These are phyloP conservation scores for Megaceryle alcyon DNA, from an alignment of 2,797 vertebrate species.

Conservation along the genomic window DNA sequence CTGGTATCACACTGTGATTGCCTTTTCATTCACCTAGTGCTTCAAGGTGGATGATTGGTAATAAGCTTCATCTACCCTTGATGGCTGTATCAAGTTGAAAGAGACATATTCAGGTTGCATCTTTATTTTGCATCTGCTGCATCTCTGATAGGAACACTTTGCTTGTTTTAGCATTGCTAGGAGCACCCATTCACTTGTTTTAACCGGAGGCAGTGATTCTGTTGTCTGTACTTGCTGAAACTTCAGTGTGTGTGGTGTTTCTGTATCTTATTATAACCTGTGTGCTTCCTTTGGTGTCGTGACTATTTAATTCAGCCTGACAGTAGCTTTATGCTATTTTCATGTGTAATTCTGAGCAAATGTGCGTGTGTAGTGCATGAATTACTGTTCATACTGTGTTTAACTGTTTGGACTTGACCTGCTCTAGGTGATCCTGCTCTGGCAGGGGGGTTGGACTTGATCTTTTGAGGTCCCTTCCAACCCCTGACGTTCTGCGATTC, in stretches of 20 bases:
- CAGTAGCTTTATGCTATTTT: background rate
- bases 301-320: background rate
- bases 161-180: background rate
- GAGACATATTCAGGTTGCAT: background rate
- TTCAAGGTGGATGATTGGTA: slow-evolving; percentile 51
- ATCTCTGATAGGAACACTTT: background rate
- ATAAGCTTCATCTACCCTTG: slow-evolving; percentile 21
- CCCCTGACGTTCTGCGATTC: no score
- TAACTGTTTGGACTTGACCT: background rate
- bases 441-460: no score
- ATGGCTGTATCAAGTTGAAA: slow-evolving; percentile 26
- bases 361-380: background rate
- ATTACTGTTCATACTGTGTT: background rate
- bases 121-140: background rate
- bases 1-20: background rate
- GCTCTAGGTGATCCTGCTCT: no score
- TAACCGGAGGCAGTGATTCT: background rate
- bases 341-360: background rate
- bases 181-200: background rate
- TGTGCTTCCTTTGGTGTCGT: background rate
- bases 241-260: background rate
- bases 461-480: no score
- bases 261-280: background rate
- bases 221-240: background rate
- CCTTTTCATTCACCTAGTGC: background rate